These are phyloP conservation scores for Phocoena phocoena DNA, from an alignment of 2,113 vertebrate genomes.

Conservation along the genomic window DNA sequence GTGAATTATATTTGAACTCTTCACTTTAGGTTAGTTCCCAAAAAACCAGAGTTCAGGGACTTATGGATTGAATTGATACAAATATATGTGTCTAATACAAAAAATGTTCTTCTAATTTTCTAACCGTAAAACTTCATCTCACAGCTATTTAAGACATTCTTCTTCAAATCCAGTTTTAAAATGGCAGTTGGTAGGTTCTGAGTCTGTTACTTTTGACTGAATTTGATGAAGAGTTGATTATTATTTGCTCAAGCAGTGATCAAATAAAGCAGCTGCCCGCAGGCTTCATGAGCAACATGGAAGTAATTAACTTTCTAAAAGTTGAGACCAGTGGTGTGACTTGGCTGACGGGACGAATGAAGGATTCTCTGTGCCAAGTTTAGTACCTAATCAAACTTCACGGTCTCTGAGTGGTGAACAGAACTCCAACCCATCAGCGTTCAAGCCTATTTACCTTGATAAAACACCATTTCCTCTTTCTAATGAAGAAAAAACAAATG, in stretches of 20 bases:
- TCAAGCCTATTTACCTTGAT: conserved; percentile 61
- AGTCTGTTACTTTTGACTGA: not conserved
- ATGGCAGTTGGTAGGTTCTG: not conserved
- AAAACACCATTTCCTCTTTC: conserved; percentile 70
- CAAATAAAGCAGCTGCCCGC: conserved; percentile 48
- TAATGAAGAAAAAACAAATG: conserved; percentile 71
- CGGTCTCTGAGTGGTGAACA: not conserved
- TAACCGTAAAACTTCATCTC: not conserved
- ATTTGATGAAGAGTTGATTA: conserved; percentile 29
- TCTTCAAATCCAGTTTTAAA: not conserved
- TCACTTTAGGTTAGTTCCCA: not conserved
- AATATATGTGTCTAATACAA: not conserved
- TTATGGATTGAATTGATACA: not conserved
- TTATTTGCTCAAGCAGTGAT: conserved; percentile 40
- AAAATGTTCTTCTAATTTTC: not conserved
- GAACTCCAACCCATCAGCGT: not conserved
- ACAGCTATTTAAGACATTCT: not conserved
- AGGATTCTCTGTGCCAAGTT: conserved; percentile 67
- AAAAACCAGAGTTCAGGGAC: not conserved
- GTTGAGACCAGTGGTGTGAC: conserved; percentile 36
- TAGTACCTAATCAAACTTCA: conserved; percentile 75
- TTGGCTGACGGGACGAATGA: conserved; percentile 52
- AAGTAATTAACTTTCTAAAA: conserved; percentile 58
- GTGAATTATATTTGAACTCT: not conserved
- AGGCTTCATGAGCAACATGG: not conserved